Conservation (phyloP, 2,888 invertebrate genomes). For the Crepidodera aurea region DNA sequence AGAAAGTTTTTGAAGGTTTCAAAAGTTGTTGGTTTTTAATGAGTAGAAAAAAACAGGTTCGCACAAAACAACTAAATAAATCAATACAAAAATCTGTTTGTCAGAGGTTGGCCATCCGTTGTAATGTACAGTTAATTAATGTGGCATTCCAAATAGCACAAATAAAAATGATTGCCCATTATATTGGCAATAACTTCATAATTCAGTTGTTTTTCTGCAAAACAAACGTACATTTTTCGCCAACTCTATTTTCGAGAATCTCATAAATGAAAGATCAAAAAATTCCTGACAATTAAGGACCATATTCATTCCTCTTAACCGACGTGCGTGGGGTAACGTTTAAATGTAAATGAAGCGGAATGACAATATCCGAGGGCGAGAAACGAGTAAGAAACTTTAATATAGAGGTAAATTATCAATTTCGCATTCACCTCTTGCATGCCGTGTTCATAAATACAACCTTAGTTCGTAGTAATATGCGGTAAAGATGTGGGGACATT, state of each 20-base stretch:
- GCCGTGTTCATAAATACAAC: constrained; percentile 53
- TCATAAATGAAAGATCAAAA: constrained; percentile 1
- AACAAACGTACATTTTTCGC: too few relatives aligned
- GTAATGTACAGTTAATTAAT: too few relatives aligned
- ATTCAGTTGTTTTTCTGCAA: too few relatives aligned
- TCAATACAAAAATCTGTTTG: too few relatives aligned
- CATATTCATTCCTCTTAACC: constrained; percentile 2
- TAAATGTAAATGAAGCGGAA: constrained; percentile 38
- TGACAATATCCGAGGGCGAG: constrained; percentile 24
- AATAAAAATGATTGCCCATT: too few relatives aligned
- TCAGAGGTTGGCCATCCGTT: too few relatives aligned
- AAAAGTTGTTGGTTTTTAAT: not conserved
- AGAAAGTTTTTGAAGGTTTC: constrained; percentile 14
- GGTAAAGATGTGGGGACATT: constrained; percentile 54
- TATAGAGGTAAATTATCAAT: constrained; percentile 48
- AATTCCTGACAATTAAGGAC: constrained; percentile 14
- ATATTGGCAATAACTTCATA: too few relatives aligned
- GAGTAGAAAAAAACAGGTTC: too few relatives aligned
- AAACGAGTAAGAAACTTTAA: constrained; percentile 41
- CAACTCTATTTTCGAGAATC: not conserved
- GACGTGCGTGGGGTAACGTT: constrained; percentile 12
- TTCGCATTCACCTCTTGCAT: constrained; percentile 59
- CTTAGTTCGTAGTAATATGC: constrained; percentile 53
- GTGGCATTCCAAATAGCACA: too few relatives aligned
- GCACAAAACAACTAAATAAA: too few relatives aligned